Evolutionary conservation across 2,113 vertebrate genomes (phyloP).

Genomic region (Syngnathoides biaculeatus): DNA sequence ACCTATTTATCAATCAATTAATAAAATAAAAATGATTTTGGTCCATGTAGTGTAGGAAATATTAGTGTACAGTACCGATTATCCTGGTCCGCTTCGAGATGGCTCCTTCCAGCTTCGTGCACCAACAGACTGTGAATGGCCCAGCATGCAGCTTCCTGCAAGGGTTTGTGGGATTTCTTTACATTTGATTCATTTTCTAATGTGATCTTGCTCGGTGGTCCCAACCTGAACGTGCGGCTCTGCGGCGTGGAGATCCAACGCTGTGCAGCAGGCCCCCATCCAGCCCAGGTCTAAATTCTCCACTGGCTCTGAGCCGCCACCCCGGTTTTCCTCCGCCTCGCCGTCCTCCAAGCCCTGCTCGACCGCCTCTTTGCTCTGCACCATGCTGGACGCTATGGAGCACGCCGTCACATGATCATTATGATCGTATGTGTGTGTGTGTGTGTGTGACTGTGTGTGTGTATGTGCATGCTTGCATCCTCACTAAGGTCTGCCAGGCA

Average conservation of each 20-base stretch:
- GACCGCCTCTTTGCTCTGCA: conserved; percentile 76
- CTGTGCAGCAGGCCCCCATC: conserved; percentile 83
- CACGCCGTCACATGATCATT: background rate
- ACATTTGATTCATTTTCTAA: background rate
- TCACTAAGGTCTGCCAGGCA: conserved; percentile 90
- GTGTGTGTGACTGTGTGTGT: background rate
- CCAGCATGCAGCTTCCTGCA: conserved; percentile 89
- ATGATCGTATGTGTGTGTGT: background rate
- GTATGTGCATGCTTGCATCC: conserved; percentile 39
- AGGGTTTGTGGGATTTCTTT: background rate
- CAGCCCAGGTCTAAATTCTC: conserved; percentile 78
- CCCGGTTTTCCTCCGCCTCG: conserved; percentile 75
- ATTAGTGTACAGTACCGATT: conserved; percentile 70
- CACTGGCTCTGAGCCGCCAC: conserved; percentile 61
- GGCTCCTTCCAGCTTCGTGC: conserved; percentile 73
- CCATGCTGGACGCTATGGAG: conserved; percentile 84
- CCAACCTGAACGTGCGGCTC: conserved; percentile 81
- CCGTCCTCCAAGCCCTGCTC: conserved; percentile 62
- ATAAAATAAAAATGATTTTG: background rate
- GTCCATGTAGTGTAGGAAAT: background rate
- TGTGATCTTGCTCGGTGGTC: no score
- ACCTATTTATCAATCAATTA: no score
- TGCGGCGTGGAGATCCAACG: conserved; percentile 81
- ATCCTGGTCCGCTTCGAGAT: conserved; percentile 81
- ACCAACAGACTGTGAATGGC: conserved; percentile 86